Evolutionary conservation across 2,797 vertebrate species (phyloP).

Genomic region (Hypotaenidia okinawae): DNA sequence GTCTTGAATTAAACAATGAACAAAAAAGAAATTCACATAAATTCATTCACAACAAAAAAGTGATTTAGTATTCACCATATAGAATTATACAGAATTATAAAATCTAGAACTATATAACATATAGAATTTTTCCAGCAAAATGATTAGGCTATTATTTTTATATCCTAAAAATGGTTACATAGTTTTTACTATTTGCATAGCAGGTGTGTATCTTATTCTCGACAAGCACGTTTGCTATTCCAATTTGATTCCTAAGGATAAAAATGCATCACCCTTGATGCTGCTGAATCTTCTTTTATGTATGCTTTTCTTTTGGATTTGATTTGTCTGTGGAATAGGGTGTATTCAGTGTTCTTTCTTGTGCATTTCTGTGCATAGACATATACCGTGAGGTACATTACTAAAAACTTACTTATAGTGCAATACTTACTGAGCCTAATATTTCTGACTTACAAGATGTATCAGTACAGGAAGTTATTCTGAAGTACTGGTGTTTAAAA

Average conservation of each 20-base stretch:
- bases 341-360: background rate
- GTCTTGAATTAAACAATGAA: background rate
- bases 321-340: background rate
- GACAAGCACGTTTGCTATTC: background rate
- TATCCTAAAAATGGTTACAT: background rate
- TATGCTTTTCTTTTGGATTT: background rate
- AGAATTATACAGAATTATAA: background rate
- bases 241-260: background rate
- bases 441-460: background rate
- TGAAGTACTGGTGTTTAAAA: background rate
- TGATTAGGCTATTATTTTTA: background rate
- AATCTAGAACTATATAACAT: background rate
- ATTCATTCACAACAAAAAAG: background rate
- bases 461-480: conserved; percentile 10
- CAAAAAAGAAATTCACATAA: background rate
- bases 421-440: background rate
- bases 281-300: background rate
- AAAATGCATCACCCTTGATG: background rate
- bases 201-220: background rate
- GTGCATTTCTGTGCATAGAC: background rate
- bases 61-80: background rate
- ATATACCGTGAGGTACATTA: background rate
- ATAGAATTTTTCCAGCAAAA: background rate
- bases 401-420: background rate
- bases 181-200: background rate